Conservation (phyloP, 2,888 invertebrate species). For the Gymnoscelis rufifasciata region DNA sequence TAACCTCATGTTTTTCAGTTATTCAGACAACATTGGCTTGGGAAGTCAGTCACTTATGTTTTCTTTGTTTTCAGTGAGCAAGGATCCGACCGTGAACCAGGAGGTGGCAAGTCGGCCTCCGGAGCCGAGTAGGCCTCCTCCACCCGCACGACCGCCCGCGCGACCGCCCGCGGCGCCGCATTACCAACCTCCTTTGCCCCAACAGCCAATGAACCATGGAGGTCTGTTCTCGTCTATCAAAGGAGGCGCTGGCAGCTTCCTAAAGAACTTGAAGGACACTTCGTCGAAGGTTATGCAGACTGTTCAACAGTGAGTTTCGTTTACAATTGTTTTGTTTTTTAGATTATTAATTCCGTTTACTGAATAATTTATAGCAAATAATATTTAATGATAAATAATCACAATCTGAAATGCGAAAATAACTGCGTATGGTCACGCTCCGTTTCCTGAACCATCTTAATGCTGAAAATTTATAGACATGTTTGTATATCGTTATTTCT, state of each 20-base stretch:
- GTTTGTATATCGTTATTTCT: too few relatives aligned
- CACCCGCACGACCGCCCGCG: constrained; percentile 43
- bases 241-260: constrained; percentile 94
- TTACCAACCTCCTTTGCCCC: constrained; percentile 49
- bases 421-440: too few relatives aligned
- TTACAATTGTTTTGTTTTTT: not conserved
- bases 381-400: too few relatives aligned
- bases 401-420: too few relatives aligned
- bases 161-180: constrained; percentile 54
- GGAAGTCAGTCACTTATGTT: too few relatives aligned
- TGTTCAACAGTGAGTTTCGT: constrained; percentile 87
- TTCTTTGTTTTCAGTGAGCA: constrained; percentile 48
- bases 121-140: constrained; percentile 58
- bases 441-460: too few relatives aligned
- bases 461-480: too few relatives aligned
- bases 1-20: too few relatives aligned
- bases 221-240: constrained; percentile 91
- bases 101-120: constrained; percentile 57
- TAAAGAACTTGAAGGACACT: constrained; percentile 96
- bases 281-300: constrained; percentile 98
- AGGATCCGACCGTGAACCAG: constrained; percentile 44
- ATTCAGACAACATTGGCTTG: too few relatives aligned
- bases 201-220: constrained; percentile 55
- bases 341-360: too few relatives aligned
- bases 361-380: too few relatives aligned